These are phyloP conservation scores for Hypomecis punctinalis DNA, from an alignment of 2,888 invertebrate species.

Conservation along the genomic window DNA sequence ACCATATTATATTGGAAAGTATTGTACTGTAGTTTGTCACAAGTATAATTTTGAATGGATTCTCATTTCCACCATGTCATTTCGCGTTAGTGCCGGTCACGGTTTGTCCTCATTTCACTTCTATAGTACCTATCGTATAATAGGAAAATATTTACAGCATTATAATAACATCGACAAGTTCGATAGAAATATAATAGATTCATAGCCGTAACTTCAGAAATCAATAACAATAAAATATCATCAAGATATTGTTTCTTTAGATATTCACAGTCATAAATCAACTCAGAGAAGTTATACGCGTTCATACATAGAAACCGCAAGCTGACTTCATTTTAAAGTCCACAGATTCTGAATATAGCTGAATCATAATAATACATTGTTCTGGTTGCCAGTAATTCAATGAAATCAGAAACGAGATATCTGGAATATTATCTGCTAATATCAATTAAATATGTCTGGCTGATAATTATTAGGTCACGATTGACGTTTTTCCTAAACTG, in stretches of 20 bases:
- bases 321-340: too few species aligned
- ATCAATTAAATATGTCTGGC: slow-evolving; percentile 9
- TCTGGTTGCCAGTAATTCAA: not conserved
- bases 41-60: slow-evolving; percentile 3
- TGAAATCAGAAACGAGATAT: slow-evolving; percentile 3
- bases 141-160: not conserved
- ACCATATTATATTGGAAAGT: slow-evolving; percentile 19
- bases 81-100: slow-evolving; percentile 19
- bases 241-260: too few species aligned
- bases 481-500: slow-evolving; percentile 4
- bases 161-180: slow-evolving; percentile 1
- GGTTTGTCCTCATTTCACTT: slow-evolving; percentile 10
- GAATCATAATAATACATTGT: not conserved
- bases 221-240: too few species aligned
- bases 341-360: too few species aligned
- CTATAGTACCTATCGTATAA: not conserved
- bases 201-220: too few species aligned
- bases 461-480: slow-evolving; percentile 13
- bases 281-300: too few species aligned
- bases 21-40: not conserved
- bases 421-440: slow-evolving; percentile 13
- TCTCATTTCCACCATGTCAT: slow-evolving; percentile 14
- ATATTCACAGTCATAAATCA: too few species aligned
- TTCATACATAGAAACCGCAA: too few species aligned
- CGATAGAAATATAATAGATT: too few species aligned